A percentile compares a stretch with the other conserved stretches of the same genome.
phyloP scores from a whole-genome alignment of 2,113 vertebrate species.

The Theristicus caerulescens region DNA sequence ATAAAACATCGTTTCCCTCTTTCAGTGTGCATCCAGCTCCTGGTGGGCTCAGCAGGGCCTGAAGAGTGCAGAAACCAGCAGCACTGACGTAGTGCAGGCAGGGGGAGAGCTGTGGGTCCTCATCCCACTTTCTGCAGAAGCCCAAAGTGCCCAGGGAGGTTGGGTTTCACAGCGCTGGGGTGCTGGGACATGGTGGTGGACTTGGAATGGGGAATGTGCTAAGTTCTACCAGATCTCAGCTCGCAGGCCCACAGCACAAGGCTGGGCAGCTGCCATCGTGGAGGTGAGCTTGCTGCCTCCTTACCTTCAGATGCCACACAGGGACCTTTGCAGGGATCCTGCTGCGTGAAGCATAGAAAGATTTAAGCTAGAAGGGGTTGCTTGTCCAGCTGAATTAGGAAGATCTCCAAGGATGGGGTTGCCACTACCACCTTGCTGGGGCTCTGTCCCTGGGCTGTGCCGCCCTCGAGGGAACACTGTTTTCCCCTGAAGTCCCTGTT shows the following conservation, averaged over 20 bases:
- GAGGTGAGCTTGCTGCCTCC: not conserved
- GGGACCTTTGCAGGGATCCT: not conserved
- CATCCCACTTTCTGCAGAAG: not conserved
- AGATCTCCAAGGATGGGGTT: not conserved
- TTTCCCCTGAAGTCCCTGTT: not conserved
- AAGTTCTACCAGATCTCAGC: not conserved
- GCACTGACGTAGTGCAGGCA: not conserved
- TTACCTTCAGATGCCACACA: not conserved
- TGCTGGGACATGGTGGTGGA: not conserved
- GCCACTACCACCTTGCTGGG: not conserved
- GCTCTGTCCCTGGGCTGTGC: not conserved
- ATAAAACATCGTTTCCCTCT: not conserved
- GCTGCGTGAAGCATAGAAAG: not conserved
- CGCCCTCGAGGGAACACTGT: not conserved
- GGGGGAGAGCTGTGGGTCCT: fast-evolving
- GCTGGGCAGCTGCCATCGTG: not conserved
- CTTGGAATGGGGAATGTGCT: not conserved
- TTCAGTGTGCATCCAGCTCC: not conserved
- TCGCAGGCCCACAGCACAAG: not conserved
- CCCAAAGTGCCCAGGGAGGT: not conserved
- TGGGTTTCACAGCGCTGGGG: not conserved
- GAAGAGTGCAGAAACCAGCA: not conserved
- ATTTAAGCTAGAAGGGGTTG: not conserved
- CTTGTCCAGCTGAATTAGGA: not conserved
- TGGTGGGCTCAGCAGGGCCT: not conserved